Conservation (phyloP, 2,888 invertebrate species). For the Thera obeliscata region DNA sequence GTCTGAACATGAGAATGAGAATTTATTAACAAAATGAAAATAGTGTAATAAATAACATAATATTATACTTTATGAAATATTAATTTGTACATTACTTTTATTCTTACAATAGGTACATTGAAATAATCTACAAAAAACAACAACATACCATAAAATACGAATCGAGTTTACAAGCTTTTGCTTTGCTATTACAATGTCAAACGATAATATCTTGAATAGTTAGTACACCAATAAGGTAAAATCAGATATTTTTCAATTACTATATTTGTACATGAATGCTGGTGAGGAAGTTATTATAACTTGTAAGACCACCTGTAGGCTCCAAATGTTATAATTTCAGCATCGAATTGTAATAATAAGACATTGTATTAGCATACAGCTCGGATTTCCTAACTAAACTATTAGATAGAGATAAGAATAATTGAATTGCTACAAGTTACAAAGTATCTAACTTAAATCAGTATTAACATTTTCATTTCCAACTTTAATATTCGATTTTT, state of each 20-base stretch:
- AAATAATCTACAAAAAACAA: constrained; percentile 73
- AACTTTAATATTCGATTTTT: constrained; percentile 54
- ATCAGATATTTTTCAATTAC: too few relatives aligned
- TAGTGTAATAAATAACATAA: constrained; percentile 83
- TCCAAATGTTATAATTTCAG: too few relatives aligned
- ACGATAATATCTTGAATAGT: background rate
- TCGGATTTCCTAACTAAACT: constrained; percentile 36
- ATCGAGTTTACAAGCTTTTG: constrained; percentile 59
- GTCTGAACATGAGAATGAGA: constrained; percentile 67
- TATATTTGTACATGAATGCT: too few relatives aligned
- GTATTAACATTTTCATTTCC: constrained; percentile 35
- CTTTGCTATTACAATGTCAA: constrained; percentile 50
- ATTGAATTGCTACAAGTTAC: constrained; percentile 43
- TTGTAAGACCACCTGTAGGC: too few relatives aligned
- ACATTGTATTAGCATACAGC: constrained; percentile 34
- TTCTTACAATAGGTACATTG: constrained; percentile 61
- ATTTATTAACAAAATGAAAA: constrained; percentile 80
- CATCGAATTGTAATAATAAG: constrained; percentile 3
- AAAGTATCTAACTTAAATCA: constrained; percentile 46
- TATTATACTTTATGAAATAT: constrained; percentile 77
- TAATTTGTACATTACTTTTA: constrained; percentile 81
- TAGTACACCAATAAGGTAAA: too few relatives aligned
- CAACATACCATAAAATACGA: constrained; percentile 71
- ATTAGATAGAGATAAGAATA: constrained; percentile 30
- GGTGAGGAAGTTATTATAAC: too few relatives aligned